A percentile compares a stretch with the other conserved stretches of the same genome.
These are phyloP conservation scores for Sphecodes monilicornis DNA, from an alignment of 2,888 invertebrate species.

Conservation along the genomic window DNA sequence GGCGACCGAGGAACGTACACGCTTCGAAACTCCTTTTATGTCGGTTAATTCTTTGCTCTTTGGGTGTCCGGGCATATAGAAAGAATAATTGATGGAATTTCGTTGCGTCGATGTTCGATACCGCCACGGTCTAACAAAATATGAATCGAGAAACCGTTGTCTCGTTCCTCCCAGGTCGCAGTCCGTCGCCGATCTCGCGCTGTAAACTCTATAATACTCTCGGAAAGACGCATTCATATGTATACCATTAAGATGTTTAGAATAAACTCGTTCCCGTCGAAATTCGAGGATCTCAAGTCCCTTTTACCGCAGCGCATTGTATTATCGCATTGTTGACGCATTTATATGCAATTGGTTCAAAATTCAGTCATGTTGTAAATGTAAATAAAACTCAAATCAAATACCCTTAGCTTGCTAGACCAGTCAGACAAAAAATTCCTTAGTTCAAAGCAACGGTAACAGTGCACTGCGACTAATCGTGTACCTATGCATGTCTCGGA, in stretches of 20 bases:
- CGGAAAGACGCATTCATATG: neutral
- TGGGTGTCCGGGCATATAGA: conserved; percentile 29
- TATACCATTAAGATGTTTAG: neutral
- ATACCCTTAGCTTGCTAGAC: too few relatives aligned
- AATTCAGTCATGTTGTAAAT: too few relatives aligned
- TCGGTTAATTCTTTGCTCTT: conserved; percentile 51
- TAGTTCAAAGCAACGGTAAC: too few relatives aligned
- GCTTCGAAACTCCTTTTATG: conserved; percentile 65
- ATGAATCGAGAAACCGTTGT: conserved; percentile 15
- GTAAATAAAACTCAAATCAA: too few relatives aligned
- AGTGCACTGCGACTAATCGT: too few relatives aligned
- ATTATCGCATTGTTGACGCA: too few relatives aligned
- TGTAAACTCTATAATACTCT: neutral
- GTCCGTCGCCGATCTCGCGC: neutral
- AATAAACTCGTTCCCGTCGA: neutral
- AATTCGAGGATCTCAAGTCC: neutral
- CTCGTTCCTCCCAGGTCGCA: neutral
- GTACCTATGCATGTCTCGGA: too few relatives aligned
- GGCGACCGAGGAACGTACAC: conserved; percentile 51
- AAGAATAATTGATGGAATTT: conserved; percentile 41
- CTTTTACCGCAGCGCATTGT: too few relatives aligned
- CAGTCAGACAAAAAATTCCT: too few relatives aligned
- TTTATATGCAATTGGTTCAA: too few relatives aligned
- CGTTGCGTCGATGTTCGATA: conserved; percentile 19
- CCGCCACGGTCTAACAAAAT: neutral